Evolutionary conservation across 2,888 invertebrate genomes (phyloP).

Genomic region (Nyleta sp.): DNA sequence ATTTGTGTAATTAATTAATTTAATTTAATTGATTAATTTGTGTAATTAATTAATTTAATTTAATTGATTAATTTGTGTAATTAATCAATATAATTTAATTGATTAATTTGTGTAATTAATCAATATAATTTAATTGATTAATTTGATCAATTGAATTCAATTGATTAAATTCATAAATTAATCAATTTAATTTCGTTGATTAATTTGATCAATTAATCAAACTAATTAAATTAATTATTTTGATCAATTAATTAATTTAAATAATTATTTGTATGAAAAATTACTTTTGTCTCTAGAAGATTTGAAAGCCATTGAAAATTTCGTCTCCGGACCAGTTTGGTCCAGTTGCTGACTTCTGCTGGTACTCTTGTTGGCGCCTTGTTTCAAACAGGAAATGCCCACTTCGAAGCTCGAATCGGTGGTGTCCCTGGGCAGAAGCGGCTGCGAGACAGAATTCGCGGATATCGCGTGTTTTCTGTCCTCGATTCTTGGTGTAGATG

Average conservation of each 20-base stretch:
- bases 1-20: background rate
- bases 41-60: constrained; percentile 20
- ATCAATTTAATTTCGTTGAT: too few species aligned
- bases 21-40: background rate
- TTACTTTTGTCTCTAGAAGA: constrained; percentile 45
- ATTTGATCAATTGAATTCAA: background rate
- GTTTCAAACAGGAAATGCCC: constrained; percentile 14
- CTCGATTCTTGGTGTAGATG: background rate
- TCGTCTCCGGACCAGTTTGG: background rate
- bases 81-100: too few species aligned
- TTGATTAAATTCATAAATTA: too few species aligned
- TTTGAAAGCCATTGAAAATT: constrained; percentile 2
- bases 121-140: background rate
- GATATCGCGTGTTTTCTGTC: background rate
- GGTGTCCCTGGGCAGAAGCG: constrained; percentile 1
- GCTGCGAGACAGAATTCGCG: constrained; percentile 2
- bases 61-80: too few species aligned
- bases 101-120: background rate
- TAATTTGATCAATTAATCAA: too few species aligned
- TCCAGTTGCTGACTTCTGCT: constrained; percentile 6
- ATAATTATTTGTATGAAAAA: background rate
- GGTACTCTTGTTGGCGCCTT: background rate
- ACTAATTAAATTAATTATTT: too few species aligned
- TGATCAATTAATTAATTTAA: background rate
- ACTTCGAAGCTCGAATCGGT: constrained; percentile 23